Percentiles rank a stretch among this genome's conserved stretches.
phyloP scores from a whole-genome alignment of 2,113 vertebrate genomes.

The Lanius ludovicianus region DNA sequence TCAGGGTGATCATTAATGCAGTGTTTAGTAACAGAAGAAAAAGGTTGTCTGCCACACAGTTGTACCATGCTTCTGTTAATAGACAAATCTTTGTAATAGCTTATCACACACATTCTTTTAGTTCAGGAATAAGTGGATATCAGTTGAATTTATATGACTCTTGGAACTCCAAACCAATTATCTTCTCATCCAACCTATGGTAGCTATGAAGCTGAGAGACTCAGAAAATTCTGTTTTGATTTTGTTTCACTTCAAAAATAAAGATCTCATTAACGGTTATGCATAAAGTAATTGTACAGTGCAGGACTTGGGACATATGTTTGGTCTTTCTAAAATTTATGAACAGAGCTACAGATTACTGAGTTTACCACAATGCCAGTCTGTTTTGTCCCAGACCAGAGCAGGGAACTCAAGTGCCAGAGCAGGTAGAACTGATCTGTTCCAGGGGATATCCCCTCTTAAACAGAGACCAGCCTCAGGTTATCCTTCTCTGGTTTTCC shows the following conservation, averaged over 20 bases:
- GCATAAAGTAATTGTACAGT: background rate
- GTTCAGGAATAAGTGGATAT: background rate
- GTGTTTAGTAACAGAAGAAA: background rate
- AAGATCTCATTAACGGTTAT: background rate
- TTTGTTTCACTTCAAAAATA: background rate
- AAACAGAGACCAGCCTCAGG: background rate
- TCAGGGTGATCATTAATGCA: slow-evolving; percentile 20
- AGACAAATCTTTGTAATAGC: background rate
- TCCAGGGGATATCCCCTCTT: background rate
- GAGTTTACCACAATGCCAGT: background rate
- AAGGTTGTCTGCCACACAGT: background rate
- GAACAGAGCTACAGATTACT: background rate
- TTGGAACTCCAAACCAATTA: background rate
- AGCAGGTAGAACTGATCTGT: background rate
- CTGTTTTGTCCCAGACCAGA: rapidly evolving
- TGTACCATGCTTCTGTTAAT: background rate
- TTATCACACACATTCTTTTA: background rate
- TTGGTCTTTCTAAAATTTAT: background rate
- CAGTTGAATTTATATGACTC: slow-evolving; percentile 29
- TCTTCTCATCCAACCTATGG: background rate
- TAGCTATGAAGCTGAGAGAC: background rate
- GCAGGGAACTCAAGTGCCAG: background rate
- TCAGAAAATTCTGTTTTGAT: background rate
- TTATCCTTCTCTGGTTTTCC: background rate
- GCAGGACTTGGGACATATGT: background rate